These are phyloP conservation scores for Clangula hyemalis DNA, from an alignment of 2,797 vertebrate genomes.

Conservation along the genomic window DNA sequence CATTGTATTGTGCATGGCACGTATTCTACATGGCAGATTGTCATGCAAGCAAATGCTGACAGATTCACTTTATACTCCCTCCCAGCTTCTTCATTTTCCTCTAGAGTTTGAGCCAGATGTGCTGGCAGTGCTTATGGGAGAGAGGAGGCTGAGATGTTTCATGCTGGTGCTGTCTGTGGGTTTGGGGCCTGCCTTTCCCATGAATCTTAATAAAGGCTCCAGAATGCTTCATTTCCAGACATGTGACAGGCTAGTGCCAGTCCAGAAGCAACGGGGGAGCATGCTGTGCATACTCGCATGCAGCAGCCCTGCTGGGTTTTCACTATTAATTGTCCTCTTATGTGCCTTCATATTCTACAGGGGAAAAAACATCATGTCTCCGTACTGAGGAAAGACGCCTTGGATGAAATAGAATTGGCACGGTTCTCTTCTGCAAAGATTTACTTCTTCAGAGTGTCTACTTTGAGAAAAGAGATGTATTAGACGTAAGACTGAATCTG, in stretches of 20 bases:
- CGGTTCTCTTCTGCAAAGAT: not conserved
- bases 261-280: constrained; percentile 50
- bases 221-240: constrained; percentile 52
- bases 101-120: constrained; percentile 58
- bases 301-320: constrained; percentile 52
- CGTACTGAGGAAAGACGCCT: not conserved
- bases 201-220: constrained; percentile 61
- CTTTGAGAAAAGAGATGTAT: not conserved
- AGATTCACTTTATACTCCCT: constrained; percentile 27
- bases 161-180: constrained; percentile 36
- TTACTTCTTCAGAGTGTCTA: not conserved
- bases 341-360: constrained; percentile 11
- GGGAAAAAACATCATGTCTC: not conserved
- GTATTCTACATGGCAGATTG: constrained; percentile 24
- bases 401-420: not conserved
- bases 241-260: constrained; percentile 21
- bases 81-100: constrained; percentile 33
- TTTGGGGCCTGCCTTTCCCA: constrained; percentile 43
- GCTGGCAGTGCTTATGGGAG: constrained; percentile 48
- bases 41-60: constrained; percentile 53
- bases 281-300: constrained; percentile 1
- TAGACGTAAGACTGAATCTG: not conserved
- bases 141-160: constrained; percentile 8
- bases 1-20: constrained; percentile 22
- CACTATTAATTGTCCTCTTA: constrained; percentile 48